phyloP scores from a whole-genome alignment of 2,113 vertebrate species.

The Osmerus mordax region DNA sequence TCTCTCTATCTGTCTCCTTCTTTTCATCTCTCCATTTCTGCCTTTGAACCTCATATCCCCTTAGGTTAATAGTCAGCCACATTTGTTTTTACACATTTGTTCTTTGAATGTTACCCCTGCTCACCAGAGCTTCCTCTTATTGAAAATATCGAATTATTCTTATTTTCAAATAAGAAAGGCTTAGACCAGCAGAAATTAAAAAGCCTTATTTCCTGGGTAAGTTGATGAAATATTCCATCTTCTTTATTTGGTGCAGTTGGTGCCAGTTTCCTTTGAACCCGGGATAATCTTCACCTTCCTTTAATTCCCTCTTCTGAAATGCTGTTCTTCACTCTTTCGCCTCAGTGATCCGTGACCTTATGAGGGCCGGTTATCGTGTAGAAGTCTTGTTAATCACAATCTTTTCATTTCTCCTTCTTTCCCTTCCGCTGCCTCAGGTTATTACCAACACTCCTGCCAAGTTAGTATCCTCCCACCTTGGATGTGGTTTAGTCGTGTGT shows the following conservation, averaged over 20 bases:
- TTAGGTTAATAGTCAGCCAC: no score
- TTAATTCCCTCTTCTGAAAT: background rate
- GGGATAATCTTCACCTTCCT: background rate
- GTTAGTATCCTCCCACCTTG: constrained; percentile 81
- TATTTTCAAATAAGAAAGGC: no score
- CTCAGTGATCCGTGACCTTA: background rate
- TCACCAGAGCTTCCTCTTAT: background rate
- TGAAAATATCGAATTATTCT: no score
- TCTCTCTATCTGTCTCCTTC: background rate
- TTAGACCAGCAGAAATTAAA: no score
- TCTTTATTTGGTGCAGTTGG: background rate
- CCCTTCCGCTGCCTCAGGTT: constrained; percentile 75
- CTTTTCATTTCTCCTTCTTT: constrained; percentile 52
- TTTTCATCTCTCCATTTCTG: background rate
- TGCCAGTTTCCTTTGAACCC: background rate
- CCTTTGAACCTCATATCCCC: background rate
- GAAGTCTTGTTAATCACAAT: constrained; percentile 15
- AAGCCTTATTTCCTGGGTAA: no score
- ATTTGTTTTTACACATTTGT: no score
- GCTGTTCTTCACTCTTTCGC: background rate
- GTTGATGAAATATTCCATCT: background rate
- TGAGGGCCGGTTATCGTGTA: background rate
- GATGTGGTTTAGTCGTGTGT: constrained; percentile 45
- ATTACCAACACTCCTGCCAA: constrained; percentile 83
- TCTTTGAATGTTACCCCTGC: no score